Evolutionary conservation across 2,113 vertebrate species (phyloP), one percentile per base, ranked within the genome.

Genomic region (Podilymbus podiceps): DNA sequence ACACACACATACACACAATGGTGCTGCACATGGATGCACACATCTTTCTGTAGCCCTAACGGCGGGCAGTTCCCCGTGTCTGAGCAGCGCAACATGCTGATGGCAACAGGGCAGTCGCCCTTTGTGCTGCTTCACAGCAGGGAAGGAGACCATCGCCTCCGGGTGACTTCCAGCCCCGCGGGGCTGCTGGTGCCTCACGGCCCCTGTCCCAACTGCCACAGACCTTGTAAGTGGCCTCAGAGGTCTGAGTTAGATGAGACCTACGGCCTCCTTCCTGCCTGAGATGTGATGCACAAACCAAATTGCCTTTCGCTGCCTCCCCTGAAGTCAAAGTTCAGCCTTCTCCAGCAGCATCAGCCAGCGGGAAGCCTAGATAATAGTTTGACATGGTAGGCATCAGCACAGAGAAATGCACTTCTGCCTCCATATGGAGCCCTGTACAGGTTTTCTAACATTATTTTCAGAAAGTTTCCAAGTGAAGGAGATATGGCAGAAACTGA

Each of bases 401-500:
- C 84, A 90, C 40, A 77, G 85, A 64, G 56, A 76, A 92, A 88
- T n/a, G 58, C 7, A 4, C 80, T 63, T 52, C 68, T 91, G 60
- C 58, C 82, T 84, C 38, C 1, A 13, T 35, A 66, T 1, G 3
- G 50, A 89, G 38, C 60, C 66, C 78, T 50, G 49, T 16, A 31
- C 38, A 49, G 35, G 2, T 75, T 90, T 88, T 68, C 63, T 74
- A 60, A 82, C 83, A 46, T 30, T 30, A 74, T 89, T 85, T 96
- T 87, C 90, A 78, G 74, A 78, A 95, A 92, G 58, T 88, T 94
- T 53, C 82, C 50, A 85, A 89, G 83, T 80, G 67, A 92, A 90
- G 79, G 42, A 88, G 90, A 53, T 66, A 88, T 0, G 1, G 71
- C 66, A 90, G 85, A 95, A 94, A 83, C 53, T 77, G 82, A 85